phyloP scores from a whole-genome alignment of 2,113 vertebrate genomes.

The Eulemur rufifrons region DNA sequence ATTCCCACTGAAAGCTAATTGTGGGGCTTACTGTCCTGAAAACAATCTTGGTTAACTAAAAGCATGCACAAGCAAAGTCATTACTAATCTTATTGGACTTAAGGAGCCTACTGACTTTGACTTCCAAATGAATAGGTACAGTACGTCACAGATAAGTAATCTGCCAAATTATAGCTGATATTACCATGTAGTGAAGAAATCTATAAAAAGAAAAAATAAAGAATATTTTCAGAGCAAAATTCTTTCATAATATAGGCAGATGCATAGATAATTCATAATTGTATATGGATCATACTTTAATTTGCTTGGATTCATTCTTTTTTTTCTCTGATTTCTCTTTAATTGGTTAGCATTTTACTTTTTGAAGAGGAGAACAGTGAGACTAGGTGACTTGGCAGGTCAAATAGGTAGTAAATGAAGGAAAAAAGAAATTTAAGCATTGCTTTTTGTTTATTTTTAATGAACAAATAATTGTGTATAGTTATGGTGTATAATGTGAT shows the following conservation, averaged over 20 bases:
- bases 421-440: not conserved
- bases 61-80: not conserved
- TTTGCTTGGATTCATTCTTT: not conserved
- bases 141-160: not conserved
- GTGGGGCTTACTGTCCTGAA: not conserved
- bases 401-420: not conserved
- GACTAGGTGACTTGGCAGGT: not conserved
- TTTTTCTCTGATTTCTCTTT: not conserved
- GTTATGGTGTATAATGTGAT: not conserved
- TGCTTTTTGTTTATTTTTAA: not conserved
- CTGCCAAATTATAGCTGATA: not conserved
- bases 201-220: not conserved
- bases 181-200: not conserved
- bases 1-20: slow-evolving; percentile 33
- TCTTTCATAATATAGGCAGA: not conserved
- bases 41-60: not conserved
- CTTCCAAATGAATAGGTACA: not conserved
- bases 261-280: not conserved
- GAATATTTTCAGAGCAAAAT: not conserved
- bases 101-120: not conserved
- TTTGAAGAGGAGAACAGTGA: not conserved
- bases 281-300: not conserved
- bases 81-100: not conserved
- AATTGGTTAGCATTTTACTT: not conserved
- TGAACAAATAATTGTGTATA: not conserved